A percentile compares a stretch with the other conserved stretches of the same genome.
These are phyloP conservation scores for Dermatemys mawii DNA, from an alignment of 2,113 vertebrate genomes.

Conservation along the genomic window DNA sequence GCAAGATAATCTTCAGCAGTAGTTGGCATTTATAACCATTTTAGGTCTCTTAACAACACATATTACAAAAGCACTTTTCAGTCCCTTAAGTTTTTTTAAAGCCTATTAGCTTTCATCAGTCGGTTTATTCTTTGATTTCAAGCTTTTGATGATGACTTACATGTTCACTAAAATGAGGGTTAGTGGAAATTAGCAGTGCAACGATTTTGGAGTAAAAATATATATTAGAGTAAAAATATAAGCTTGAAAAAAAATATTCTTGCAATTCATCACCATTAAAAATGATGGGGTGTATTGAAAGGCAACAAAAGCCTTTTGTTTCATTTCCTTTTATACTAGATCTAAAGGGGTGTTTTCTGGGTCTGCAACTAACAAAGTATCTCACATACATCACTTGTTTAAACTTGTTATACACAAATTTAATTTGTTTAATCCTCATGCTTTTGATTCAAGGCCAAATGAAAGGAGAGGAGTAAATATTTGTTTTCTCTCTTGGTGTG, in stretches of 20 bases:
- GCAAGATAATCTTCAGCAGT: not conserved
- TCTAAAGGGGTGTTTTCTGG: not conserved
- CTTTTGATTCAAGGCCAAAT: not conserved
- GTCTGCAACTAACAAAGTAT: not conserved
- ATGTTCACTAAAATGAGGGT: not conserved
- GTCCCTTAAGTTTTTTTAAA: not conserved
- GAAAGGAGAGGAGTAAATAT: not conserved
- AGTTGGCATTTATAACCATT: not conserved
- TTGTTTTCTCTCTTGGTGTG: not conserved
- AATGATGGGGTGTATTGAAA: not conserved
- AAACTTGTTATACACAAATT: not conserved
- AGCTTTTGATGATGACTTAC: not conserved
- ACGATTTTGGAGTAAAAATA: not conserved
- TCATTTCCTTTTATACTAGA: not conserved
- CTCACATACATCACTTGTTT: not conserved
- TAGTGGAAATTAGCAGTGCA: not conserved
- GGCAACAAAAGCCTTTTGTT: not conserved
- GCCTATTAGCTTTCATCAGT: constrained; percentile 20
- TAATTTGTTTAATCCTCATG: not conserved
- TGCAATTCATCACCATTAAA: not conserved
- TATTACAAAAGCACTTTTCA: not conserved
- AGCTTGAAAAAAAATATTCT: not conserved
- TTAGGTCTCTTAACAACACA: not conserved
- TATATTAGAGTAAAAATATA: not conserved
- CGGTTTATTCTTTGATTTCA: constrained; percentile 32